Evolutionary conservation across 2,797 vertebrate species (phyloP).

Genomic region (Sarcoramphus papa): DNA sequence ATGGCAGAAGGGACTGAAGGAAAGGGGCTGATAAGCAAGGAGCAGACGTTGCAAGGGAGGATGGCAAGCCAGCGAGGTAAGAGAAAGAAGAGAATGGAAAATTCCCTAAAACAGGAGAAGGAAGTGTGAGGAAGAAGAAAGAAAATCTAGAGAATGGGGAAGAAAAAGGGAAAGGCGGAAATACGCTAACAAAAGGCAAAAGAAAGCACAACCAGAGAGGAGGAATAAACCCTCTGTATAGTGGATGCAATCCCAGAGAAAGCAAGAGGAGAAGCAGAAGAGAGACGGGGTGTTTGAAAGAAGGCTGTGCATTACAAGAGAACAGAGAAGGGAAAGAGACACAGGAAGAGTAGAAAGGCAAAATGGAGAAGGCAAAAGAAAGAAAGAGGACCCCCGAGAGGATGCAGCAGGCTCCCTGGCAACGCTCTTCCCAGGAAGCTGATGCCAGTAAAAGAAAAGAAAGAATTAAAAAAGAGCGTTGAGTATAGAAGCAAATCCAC

Average conservation of each 20-base stretch:
- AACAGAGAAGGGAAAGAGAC: not conserved
- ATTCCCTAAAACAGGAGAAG: not conserved
- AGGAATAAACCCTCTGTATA: not conserved
- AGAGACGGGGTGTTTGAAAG: not conserved
- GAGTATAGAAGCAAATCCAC: not conserved
- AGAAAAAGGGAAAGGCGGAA: not conserved
- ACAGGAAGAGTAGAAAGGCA: not conserved
- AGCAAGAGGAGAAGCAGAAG: not conserved
- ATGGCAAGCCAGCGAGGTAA: not conserved
- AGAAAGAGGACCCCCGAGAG: not conserved
- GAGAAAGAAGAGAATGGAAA: not conserved
- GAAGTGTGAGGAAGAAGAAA: not conserved
- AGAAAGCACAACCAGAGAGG: not conserved
- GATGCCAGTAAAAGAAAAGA: not conserved
- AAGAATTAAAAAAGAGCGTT: not conserved
- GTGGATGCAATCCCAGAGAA: not conserved
- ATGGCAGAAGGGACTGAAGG: not conserved
- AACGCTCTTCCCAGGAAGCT: not conserved
- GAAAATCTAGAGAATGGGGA: not conserved
- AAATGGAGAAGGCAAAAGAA: not conserved
- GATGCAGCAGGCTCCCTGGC: not conserved
- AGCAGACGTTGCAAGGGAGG: not conserved
- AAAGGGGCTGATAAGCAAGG: not conserved
- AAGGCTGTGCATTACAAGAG: not conserved
- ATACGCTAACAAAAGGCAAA: not conserved